Percentiles rank a stretch among this genome's conserved stretches.
Conservation (phyloP, 2,888 invertebrate species). For the Pemphredon lugubris region DNA sequence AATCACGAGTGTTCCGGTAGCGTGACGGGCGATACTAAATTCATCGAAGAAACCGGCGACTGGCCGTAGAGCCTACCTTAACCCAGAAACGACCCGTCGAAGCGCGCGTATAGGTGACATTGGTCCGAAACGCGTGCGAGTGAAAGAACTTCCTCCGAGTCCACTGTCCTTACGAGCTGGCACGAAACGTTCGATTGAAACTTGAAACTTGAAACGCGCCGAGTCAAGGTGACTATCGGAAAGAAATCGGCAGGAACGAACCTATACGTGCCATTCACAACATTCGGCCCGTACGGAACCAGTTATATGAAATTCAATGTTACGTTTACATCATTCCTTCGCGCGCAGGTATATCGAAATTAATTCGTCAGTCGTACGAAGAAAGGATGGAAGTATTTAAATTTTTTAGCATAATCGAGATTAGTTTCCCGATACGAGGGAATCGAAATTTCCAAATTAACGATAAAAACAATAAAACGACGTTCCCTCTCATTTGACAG, state of each 20-base stretch:
- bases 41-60: background rate
- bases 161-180: constrained; percentile 4
- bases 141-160: constrained; percentile 29
- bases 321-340: too few relatives aligned
- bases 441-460: too few relatives aligned
- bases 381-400: too few relatives aligned
- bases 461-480: too few relatives aligned
- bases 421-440: too few relatives aligned
- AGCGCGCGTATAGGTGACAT: constrained; percentile 18
- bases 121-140: constrained; percentile 6
- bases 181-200: constrained; percentile 13
- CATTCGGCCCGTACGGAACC: too few relatives aligned
- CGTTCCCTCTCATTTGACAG: too few relatives aligned
- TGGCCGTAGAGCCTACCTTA: constrained; percentile 18
- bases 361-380: too few relatives aligned
- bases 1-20: constrained; percentile 3
- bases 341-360: too few relatives aligned
- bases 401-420: too few relatives aligned
- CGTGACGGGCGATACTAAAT: background rate
- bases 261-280: background rate
- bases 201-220: too few relatives aligned
- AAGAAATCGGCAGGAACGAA: constrained; percentile 5
- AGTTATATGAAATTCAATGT: too few relatives aligned
- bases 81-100: constrained; percentile 10
- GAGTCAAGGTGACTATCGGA: constrained; percentile 17